Evolutionary conservation across 2,113 vertebrate species (phyloP), one percentile per base, ranked within the genome.

Genomic region (Gnathonemus echidnorhynchus): DNA sequence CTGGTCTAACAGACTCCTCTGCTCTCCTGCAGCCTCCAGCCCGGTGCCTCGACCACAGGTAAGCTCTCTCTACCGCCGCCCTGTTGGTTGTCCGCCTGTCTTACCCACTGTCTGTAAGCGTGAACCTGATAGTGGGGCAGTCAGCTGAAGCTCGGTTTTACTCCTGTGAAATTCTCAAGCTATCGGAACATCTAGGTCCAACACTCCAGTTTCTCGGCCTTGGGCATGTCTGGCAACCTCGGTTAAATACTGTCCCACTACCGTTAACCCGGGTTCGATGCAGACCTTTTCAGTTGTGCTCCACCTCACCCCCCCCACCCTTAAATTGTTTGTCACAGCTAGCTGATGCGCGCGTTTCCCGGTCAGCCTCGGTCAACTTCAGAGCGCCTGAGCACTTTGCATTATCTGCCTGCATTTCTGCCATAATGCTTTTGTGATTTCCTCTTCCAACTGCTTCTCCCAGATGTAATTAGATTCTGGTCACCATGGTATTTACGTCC

Each of bases 31-130:
- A 96, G 95, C 95, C 89, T 94, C 95, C 3, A 95, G 95, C 92
- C 94, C 95, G 91, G 93, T 95, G 45, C 92, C 95, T 21, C 94
- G 95, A 93, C 94, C 95, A 90, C 95, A 96, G 96, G 96, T 97
- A 91, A 95, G 95, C 89, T 70, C 62, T n/a, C 24, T 1, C 0
- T 24, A 4, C 0, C 45, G 8, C 87, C 89, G 13, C 53, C 46
- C n/a, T 52, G n/a, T 15, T 87, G 48, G 24, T 49, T 24, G 46
- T 46, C 39, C 39, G 52, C 17, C 27, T 31, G 42, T 58, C 19
- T 42, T 7, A 52, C 11, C 31, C 56, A 10, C 27, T 45, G 5
- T 42, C 62, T 74, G 7, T 66, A 4, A 19, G n/a, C 9, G 58
- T 31, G n/a, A 13, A 27, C 56, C 45, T 15, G 0, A 74, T 24